Evolutionary conservation across 2,113 vertebrate genomes (phyloP), one percentile per base, ranked within the genome.

Genomic region (Planiliza haematocheilus): DNA sequence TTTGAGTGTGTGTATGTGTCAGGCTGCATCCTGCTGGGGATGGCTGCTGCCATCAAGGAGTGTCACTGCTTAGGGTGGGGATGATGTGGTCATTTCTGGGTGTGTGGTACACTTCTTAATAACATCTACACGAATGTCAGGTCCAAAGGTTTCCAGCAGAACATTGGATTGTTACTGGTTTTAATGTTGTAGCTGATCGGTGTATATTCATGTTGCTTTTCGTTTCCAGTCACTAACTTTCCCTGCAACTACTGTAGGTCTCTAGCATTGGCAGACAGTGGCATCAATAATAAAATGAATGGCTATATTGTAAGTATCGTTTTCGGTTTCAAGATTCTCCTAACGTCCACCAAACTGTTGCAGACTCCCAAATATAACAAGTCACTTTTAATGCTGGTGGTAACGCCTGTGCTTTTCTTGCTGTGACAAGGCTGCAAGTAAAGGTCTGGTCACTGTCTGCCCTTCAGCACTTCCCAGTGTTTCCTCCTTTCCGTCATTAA

Each of bases 361-460:
- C 24, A 30, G 24, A 30, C 24, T 2, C 24, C 24, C 5, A 5
- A 30, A 30, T 30, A 30, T 30, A 30, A 30, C 24, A 30, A 30
- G 24, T 30, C 24, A 30, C 3, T 30, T 30, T 30, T 30, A 30
- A 30, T 30, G 2, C 24, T 1, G 8, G 24, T 2, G 16, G 14
- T 34, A 61, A 46, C n/a, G n/a, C n/a, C n/a, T 61, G 14, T 0
- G 0, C 45, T 42, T 46, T 61, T 61, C 21, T 46, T 46, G 42
- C 16, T 34, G 13, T 16, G 24, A 61, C 42, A 36, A 46, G 42
- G 7, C 42, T 46, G 42, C 34, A 61, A 8, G 24, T 3, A 39
- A 61, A 46, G n/a, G 42, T 18, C 59, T 46, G 18, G 45, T 61
- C 17, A 14, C 24, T 46, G 16, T 46, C 42, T 61, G 59, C 42